Evolutionary conservation across 2,888 invertebrate species (phyloP), one percentile per base, ranked within the genome.

Genomic region (Amaurobius ferox): DNA sequence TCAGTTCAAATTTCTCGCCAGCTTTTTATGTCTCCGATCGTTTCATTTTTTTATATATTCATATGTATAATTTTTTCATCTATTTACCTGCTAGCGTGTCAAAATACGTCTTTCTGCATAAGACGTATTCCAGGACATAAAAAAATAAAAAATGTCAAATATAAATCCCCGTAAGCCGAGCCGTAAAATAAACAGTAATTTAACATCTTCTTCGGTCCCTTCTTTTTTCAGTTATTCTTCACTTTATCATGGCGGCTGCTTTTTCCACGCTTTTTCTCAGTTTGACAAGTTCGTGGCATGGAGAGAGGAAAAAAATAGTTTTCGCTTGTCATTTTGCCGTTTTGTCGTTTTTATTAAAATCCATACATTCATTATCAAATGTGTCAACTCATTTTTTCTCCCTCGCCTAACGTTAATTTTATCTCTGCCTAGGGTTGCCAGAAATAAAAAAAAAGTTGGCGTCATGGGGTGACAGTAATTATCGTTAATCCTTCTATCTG

Each of bases 331-430:
- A 85, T 40, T 71, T 77, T 13, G 11, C 55, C 67, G 55, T 32
- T 71, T 66, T 67, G 72, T 72, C 83, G 71, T 74, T 77, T 85
- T 85, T 85, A 85, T 77, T 85, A 85, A 85, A 85, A 85, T 77
- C 83, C 72, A 77, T 85, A 77, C 83, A 77, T 85, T 85, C 81
- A 85, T 85, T 85, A 85, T 85, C 83, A 85, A 85, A 77, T 85
- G 83, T 85, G 83, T 85, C 83, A 78, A 66, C 83, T 62, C 64
- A 39, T 70, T 67, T 67, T 32, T 44, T 26, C 23, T 28, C 40
- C 66, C 32, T 44, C 70, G 40, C 62, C 71, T 39, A 85, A 64
- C 66, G 76, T 83, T 77, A 76, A 83, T 83, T 77, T 76, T 55
- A 72, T 70, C 73, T 73, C 62, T 39, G 32, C n/a, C 5, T 29